phyloP scores from a whole-genome alignment of 2,888 invertebrate genomes.

The Myopa testacea region DNA sequence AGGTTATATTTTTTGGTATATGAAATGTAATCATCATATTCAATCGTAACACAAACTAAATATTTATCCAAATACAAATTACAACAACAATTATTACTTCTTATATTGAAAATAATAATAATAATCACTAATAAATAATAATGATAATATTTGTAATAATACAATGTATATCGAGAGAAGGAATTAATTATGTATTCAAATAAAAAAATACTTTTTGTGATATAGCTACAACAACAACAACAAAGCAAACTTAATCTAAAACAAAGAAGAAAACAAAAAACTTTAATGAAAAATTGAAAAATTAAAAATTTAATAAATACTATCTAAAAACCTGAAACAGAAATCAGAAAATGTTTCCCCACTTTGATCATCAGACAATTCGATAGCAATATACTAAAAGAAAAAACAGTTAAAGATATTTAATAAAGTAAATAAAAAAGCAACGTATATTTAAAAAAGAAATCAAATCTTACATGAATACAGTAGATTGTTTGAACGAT shows the following conservation, averaged over 20 bases:
- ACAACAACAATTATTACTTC: constrained; percentile 15
- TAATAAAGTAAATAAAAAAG: not conserved
- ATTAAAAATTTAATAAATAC: not conserved
- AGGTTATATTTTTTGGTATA: constrained; percentile 27
- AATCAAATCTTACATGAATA: constrained; percentile 18
- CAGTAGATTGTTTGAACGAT: constrained; percentile 34
- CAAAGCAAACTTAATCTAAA: constrained; percentile 42
- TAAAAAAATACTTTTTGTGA: constrained; percentile 47
- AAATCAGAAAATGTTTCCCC: constrained; percentile 4
- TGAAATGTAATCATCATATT: constrained; percentile 32
- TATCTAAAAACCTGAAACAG: constrained; percentile 2
- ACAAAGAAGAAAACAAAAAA: constrained; percentile 38
- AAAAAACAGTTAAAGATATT: constrained; percentile 9
- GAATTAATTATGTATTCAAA: constrained; percentile 38
- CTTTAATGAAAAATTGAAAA: constrained; percentile 1
- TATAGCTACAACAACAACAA: constrained; percentile 50
- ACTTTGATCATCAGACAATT: constrained; percentile 6
- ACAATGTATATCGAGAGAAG: not conserved
- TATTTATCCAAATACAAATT: constrained; percentile 19
- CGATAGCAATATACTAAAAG: constrained; percentile 28
- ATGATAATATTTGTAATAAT: not conserved
- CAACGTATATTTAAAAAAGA: not conserved
- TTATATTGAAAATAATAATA: constrained; percentile 15
- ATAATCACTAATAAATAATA: constrained; percentile 22
- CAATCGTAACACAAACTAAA: constrained; percentile 29